Evolutionary conservation across 2,797 vertebrate species (phyloP), one percentile per base, ranked within the genome.

Genomic region (Schizothorax lantsangensis): DNA sequence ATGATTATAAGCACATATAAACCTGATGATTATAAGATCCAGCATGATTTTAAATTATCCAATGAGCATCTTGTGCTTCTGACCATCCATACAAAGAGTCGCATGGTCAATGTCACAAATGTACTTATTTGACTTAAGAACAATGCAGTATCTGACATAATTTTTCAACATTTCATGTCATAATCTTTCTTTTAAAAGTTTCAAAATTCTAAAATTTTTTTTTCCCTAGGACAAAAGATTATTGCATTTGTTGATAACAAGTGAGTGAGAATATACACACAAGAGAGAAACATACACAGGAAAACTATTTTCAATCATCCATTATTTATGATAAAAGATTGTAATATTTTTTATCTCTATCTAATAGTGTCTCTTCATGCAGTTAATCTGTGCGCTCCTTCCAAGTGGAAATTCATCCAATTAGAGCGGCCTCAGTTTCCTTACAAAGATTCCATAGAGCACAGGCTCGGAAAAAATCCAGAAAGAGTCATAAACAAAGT

Each of bases 361-460:
- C 30, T 64, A 12, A 49, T 52, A 54, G n/a, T 33, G 68, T 72
- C 68, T 81, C 26, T 40, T 73, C 54, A 84, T 80, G 71, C 54
- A 59, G 40, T 74, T 84, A 73, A 72, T 84, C 45, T 81, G 77
- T 19, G 36, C 19, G n/a, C 66, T 79, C 68, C 43, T 73, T 64
- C 30, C 86, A 84, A 62, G 81, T 74, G 81, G 73, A 79, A 87
- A 85, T 88, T 72, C 21, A 59, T 85, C 36, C 73, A 74, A 78
- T 82, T 86, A 62, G 68, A 52, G 59, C 19, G 36, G 33, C 66
- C 52, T 30, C 30, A 19, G 43, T 19, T 62, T 49, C n/a, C 26
- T 68, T 79, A n/a, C 23, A 78, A 30, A 85, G n/a, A 79, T 21
- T 54, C 74, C 75, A 71, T 4, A 78, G 81, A 69, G 75, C 75